Evolutionary conservation across 37 sponge, comb jelly and placozoan genomes (phyloP).

Genomic region (Axinella damicornis): DNA sequence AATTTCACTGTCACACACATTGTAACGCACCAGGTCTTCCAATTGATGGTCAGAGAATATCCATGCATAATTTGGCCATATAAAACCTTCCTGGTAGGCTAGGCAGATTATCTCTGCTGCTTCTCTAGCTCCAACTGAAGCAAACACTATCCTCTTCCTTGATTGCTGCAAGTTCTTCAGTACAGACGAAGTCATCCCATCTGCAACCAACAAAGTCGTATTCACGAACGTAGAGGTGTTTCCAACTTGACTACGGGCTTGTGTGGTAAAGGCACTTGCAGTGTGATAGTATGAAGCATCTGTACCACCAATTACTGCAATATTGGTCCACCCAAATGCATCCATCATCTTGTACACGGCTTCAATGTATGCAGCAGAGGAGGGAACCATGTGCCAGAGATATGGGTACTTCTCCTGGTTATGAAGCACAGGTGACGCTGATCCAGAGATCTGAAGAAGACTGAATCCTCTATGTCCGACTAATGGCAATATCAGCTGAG

Average conservation of each 20-base stretch:
- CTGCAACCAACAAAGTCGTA: too few species aligned
- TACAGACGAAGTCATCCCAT: too few species aligned
- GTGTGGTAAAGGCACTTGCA: neutral
- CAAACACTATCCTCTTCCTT: too few species aligned
- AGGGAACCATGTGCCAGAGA: neutral
- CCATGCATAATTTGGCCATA: too few species aligned
- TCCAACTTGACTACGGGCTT: too few species aligned
- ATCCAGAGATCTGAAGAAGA: constrained; percentile 26
- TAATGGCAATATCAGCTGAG: neutral
- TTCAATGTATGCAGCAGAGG: neutral
- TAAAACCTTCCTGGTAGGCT: too few species aligned
- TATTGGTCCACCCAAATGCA: constrained; percentile 4
- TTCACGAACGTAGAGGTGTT: too few species aligned
- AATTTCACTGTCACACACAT: neutral
- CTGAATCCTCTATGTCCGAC: neutral
- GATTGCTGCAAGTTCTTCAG: too few species aligned
- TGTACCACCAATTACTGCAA: neutral
- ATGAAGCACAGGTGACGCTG: neutral
- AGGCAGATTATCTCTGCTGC: too few species aligned
- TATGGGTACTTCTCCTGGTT: neutral
- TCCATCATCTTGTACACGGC: neutral
- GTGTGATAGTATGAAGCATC: neutral
- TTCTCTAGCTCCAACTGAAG: too few species aligned
- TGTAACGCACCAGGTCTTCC: too few species aligned
- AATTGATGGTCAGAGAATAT: too few species aligned